Percentiles rank a stretch among this genome's conserved stretches.
These are phyloP conservation scores for Sus cebifrons DNA, from an alignment of 2,797 vertebrate species.

Conservation along the genomic window DNA sequence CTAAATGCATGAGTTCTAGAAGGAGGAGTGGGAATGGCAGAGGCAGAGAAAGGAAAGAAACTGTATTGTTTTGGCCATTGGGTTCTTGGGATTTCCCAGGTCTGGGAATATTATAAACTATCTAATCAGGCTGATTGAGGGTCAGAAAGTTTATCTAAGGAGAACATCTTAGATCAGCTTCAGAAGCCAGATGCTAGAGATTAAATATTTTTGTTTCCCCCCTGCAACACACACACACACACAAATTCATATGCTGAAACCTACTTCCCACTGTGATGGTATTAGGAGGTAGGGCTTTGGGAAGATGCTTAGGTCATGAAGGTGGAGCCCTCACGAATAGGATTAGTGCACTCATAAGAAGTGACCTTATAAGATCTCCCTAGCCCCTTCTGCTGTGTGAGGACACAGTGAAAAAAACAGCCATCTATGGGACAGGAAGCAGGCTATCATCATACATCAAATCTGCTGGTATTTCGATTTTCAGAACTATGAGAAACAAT, in stretches of 20 bases:
- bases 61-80: not conserved
- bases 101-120: not conserved
- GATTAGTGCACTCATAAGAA: not conserved
- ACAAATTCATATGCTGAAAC: not conserved
- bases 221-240: too few relatives aligned
- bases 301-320: not conserved
- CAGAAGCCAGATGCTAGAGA: not conserved
- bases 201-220: not conserved
- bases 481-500: not conserved
- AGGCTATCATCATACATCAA: not conserved
- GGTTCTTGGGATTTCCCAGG: not conserved
- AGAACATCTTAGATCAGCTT: slow-evolving; percentile 22
- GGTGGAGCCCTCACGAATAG: not conserved
- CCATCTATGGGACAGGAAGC: not conserved
- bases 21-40: not conserved
- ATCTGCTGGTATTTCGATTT: not conserved
- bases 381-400: not conserved
- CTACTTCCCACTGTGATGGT: not conserved
- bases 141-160: not conserved
- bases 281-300: not conserved
- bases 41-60: not conserved
- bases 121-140: not conserved
- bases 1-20: not conserved
- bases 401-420: not conserved
- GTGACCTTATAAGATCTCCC: not conserved